These are phyloP conservation scores for Bombus waltoni DNA, from an alignment of 1,140 invertebrate species.

Conservation along the genomic window DNA sequence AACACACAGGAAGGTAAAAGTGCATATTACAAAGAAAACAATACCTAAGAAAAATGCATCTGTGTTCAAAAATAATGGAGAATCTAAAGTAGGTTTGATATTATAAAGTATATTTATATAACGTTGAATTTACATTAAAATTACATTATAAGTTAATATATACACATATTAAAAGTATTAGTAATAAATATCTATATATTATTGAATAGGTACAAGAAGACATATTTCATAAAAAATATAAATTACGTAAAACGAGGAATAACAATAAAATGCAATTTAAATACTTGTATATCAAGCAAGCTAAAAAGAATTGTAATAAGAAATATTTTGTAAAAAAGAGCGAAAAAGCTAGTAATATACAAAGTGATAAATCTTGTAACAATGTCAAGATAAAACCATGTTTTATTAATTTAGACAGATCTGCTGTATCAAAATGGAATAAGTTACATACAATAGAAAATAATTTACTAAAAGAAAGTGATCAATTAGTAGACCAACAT, in stretches of 20 bases:
- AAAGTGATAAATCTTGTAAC: not conserved
- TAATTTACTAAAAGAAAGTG: not conserved
- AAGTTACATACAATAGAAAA: not conserved
- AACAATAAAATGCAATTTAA: not conserved
- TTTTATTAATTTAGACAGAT: constrained; percentile 24
- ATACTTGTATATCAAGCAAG: not conserved
- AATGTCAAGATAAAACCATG: constrained; percentile 33
- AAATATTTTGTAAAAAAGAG: not conserved
- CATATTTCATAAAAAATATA: not conserved
- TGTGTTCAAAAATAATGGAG: not conserved
- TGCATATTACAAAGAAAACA: not conserved
- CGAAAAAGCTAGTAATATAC: not conserved
- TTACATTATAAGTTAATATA: constrained; percentile 17
- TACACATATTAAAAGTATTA: not conserved
- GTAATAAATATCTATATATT: constrained; percentile 16
- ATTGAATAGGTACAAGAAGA: constrained; percentile 8
- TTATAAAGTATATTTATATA: not conserved
- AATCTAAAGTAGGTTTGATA: not conserved
- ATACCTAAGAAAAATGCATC: not conserved
- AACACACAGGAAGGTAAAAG: not conserved
- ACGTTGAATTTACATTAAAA: not conserved
- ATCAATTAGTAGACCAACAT: not conserved
- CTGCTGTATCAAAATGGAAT: not conserved
- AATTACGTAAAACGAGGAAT: not conserved
- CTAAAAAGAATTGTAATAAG: not conserved